Conservation (phyloP, 2,113 vertebrate genomes). For the Platysternon megacephalum region DNA sequence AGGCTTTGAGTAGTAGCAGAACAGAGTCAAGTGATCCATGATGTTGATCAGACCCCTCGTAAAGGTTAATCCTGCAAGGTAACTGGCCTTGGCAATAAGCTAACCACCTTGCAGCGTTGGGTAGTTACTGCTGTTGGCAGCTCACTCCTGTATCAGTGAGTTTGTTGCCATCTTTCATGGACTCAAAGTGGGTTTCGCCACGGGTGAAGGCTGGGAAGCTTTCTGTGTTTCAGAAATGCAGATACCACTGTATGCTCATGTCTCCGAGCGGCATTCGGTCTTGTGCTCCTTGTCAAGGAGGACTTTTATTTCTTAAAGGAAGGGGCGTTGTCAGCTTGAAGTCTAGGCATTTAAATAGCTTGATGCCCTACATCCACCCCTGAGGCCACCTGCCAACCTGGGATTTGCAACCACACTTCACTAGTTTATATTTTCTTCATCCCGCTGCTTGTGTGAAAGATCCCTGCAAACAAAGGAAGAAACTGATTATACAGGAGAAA, state of each 20-base stretch:
- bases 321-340: neutral
- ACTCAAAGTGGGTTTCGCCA: neutral
- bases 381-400: neutral
- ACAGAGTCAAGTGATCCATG: neutral
- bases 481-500: neutral
- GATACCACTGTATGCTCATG: neutral
- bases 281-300: neutral
- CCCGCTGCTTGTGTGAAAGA: neutral
- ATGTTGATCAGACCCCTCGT: neutral
- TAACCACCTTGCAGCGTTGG: neutral
- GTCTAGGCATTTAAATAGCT: neutral
- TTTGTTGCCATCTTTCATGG: neutral
- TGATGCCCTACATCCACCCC: neutral
- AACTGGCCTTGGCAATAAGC: neutral
- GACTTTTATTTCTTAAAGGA: neutral
- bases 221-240: neutral
- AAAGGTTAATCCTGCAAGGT: neutral
- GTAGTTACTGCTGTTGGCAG: neutral
- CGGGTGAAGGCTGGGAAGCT: neutral
- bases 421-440: neutral
- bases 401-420: accelerated
- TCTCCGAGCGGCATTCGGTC: neutral
- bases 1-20: neutral
- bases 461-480: neutral
- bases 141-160: neutral